Evolutionary conservation across 35 echinoderm and acorn worm species (phyloP).

Genomic region (Apostichopus parvimensis): DNA sequence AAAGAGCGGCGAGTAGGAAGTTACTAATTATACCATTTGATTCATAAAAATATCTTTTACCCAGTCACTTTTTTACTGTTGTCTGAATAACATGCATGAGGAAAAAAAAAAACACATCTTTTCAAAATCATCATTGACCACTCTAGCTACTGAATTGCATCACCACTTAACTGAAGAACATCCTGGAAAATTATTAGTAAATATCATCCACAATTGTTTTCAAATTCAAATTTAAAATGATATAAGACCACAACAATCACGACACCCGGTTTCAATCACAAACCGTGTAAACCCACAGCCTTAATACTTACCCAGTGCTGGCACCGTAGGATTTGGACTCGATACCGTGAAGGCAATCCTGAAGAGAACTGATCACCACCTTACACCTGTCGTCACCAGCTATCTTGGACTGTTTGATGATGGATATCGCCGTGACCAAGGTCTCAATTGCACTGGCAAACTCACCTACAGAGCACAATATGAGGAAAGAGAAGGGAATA

Average conservation of each 20-base stretch:
- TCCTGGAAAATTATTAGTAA: too few species aligned
- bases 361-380: slow-evolving; percentile 87
- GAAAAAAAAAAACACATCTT: neutral
- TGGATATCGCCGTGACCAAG: slow-evolving; percentile 89
- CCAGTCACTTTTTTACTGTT: too few species aligned
- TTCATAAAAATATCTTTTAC: too few species aligned
- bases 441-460: slow-evolving; percentile 97
- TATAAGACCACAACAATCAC: neutral
- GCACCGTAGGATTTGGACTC: slow-evolving; percentile 95
- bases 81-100: too few species aligned
- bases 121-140: too few species aligned
- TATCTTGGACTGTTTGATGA: slow-evolving; percentile 97
- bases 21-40: too few species aligned
- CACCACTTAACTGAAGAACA: too few species aligned
- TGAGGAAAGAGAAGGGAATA: neutral
- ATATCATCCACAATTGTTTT: too few species aligned
- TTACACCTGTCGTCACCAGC: slow-evolving; percentile 92
- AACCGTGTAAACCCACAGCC: too few species aligned
- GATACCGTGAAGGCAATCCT: slow-evolving; percentile 95
- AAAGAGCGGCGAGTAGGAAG: too few species aligned
- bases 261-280: too few species aligned
- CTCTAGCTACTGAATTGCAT: too few species aligned
- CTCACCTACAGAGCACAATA: slow-evolving; percentile 47
- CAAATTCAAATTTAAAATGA: neutral
- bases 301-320: slow-evolving; percentile 60